These are phyloP conservation scores for Peribatodes rhomboidaria DNA, from an alignment of 2,888 invertebrate genomes.

Conservation along the genomic window DNA sequence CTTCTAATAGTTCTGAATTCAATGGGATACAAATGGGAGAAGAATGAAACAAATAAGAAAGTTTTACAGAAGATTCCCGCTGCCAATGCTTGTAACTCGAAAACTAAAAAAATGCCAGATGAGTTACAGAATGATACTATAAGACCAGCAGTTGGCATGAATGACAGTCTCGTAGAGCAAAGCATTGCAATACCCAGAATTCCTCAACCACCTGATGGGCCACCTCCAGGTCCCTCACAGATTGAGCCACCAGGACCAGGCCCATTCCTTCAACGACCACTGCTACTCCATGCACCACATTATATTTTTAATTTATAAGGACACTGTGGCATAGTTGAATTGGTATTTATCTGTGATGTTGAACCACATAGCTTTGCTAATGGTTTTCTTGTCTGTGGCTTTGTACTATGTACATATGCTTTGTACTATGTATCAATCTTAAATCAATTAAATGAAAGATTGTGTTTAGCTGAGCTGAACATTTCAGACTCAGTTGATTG, in stretches of 20 bases:
- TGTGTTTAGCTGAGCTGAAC: background rate
- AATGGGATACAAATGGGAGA: constrained; percentile 39
- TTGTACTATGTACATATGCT: background rate
- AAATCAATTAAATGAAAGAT: background rate
- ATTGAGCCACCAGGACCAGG: constrained; percentile 5
- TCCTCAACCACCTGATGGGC: background rate
- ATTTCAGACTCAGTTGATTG: too few species aligned
- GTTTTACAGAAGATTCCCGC: constrained; percentile 28
- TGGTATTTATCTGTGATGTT: background rate
- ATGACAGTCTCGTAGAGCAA: constrained; percentile 10
- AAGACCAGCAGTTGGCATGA: constrained; percentile 1
- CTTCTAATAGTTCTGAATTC: constrained; percentile 33
- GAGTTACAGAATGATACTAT: background rate
- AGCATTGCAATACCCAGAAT: constrained; percentile 1
- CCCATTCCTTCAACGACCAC: constrained; percentile 19
- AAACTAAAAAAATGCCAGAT: background rate
- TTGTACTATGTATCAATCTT: background rate
- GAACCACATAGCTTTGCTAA: constrained; percentile 9
- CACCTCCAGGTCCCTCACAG: constrained; percentile 15
- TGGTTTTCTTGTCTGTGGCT: background rate
- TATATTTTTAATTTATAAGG: constrained; percentile 27
- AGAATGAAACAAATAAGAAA: constrained; percentile 32
- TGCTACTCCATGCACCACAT: constrained; percentile 28
- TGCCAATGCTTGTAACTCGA: background rate
- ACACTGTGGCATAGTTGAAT: background rate